Base-by-base conservation (phyloP, 2,113 vertebrate genomes). In the Perccottus glenii region DNA sequence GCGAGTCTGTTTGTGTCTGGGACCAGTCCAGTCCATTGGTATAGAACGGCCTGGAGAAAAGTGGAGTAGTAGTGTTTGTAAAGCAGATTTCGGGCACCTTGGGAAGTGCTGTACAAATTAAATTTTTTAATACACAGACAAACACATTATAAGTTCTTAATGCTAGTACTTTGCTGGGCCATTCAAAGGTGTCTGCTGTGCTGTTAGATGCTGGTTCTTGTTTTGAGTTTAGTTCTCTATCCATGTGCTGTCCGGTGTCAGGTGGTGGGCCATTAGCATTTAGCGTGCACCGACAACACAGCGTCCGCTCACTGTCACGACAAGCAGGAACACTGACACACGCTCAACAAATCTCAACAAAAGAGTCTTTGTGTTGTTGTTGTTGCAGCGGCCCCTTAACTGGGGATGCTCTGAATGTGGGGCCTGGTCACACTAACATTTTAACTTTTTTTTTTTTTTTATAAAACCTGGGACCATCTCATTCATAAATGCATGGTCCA, bases 311-410 rank as follows among this genome's bases (percentile, higher is more conserved):
- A 14, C 57, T 77, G 16, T 80, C 73, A 68, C 53, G 2, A 9
- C 69, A 63, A 36, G 42, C 66, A 70, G 15, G 72, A 55, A 64
- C 65, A 74, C 73, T 19, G 6, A 68, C 64, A 68, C 60, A 49
- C 60, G 63, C 66, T 66, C 12, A 0, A 59, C 60, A 65, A n/a
- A 42, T 15, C 19, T 46, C 3, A 48, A 89, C 83, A 88, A 87
- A 88, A 68, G 69, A 16, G 5, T 78, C 83, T 87, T 89, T 90
- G 88, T 90, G 75, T 75, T 36, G 70, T 78, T n/a, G n/a, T 64
- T 75, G 61, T 58, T 0, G 7, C 69, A 15, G 73, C 53, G 63
- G 72, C 58, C 8, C 8, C 50, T 11, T 8, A 57, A 72, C 16
- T 49, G 44, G 71, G 53, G 65, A 66, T 60, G 19, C 52, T 47